Evolutionary conservation across 2,113 vertebrate genomes (phyloP).

Genomic region (Paramisgurnus dabryanus): DNA sequence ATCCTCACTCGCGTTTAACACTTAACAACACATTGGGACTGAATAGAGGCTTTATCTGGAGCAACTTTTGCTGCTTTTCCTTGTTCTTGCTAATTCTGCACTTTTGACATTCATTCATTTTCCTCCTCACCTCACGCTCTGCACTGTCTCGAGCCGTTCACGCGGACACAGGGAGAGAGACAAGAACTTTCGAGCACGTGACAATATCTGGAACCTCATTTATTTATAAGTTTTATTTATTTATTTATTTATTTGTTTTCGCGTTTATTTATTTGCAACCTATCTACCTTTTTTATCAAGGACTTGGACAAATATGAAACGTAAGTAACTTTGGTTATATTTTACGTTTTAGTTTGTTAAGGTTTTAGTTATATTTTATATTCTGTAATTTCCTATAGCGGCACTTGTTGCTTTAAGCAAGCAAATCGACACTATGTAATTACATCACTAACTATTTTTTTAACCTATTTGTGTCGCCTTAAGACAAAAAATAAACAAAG

Average conservation of each 20-base stretch:
- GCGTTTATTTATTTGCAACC: conserved; percentile 51
- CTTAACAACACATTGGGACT: conserved; percentile 59
- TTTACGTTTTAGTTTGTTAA: background rate
- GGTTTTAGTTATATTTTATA: background rate
- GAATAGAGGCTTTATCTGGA: conserved; percentile 51
- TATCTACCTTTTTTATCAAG: conserved; percentile 46
- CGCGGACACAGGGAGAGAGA: conserved; percentile 55
- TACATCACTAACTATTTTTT: background rate
- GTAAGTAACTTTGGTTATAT: conserved; percentile 69
- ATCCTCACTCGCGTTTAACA: conserved; percentile 49
- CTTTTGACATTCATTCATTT: conserved; percentile 61
- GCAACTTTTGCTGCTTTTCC: conserved; percentile 38
- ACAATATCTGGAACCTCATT: conserved; percentile 71
- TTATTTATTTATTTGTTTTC: conserved; percentile 63
- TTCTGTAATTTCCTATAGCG: background rate
- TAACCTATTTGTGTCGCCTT: background rate
- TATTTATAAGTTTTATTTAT: conserved; percentile 67
- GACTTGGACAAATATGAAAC: conserved; percentile 78
- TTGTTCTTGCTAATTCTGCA: conserved; percentile 43
- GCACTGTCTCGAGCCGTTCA: conserved; percentile 42
- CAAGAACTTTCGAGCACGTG: conserved; percentile 72
- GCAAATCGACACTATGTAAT: background rate
- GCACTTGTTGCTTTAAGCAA: conserved; percentile 16
- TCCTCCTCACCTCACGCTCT: conserved; percentile 55
- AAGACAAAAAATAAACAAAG: background rate